These are phyloP conservation scores for Plecturocebus donacophilus DNA, from an alignment of 2,113 vertebrate genomes.

Conservation along the genomic window DNA sequence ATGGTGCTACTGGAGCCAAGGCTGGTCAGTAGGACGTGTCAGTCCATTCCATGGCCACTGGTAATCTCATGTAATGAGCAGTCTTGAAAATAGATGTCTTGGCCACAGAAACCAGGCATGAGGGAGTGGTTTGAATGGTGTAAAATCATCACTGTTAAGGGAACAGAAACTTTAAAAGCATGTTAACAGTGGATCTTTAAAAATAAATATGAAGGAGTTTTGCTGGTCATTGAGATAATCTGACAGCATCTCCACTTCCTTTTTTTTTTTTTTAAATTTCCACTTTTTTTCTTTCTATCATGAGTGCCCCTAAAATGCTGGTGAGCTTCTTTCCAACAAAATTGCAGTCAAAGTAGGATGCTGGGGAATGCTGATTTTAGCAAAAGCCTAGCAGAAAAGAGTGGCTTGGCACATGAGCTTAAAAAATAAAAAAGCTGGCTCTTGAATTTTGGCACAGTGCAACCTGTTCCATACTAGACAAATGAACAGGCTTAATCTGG, in stretches of 20 bases:
- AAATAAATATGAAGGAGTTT: slow-evolving; percentile 29
- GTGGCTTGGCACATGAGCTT: slow-evolving; percentile 41
- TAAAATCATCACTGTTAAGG: neutral
- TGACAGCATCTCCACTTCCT: neutral
- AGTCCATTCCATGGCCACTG: neutral
- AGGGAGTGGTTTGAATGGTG: neutral
- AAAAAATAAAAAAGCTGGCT: slow-evolving; percentile 31
- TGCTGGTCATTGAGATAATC: slow-evolving; percentile 33
- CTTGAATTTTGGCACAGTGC: slow-evolving; percentile 59
- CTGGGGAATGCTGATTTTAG: slow-evolving; percentile 68
- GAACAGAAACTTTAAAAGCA: neutral
- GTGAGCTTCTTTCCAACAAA: slow-evolving; percentile 56
- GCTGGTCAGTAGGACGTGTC: neutral
- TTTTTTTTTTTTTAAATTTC: neutral
- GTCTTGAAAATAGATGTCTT: neutral
- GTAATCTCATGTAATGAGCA: neutral
- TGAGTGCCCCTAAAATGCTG: slow-evolving; percentile 30
- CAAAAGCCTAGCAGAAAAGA: slow-evolving; percentile 57
- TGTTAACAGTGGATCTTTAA: neutral
- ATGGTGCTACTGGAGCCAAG: neutral
- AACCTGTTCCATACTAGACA: slow-evolving; percentile 59
- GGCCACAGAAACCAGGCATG: neutral
- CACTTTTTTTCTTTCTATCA: neutral
- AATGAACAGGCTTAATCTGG: slow-evolving; percentile 55
- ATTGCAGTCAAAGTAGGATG: slow-evolving; percentile 47